Evolutionary conservation across 2,113 vertebrate species (phyloP), one percentile per base, ranked within the genome.

Genomic region (Nothocercus nigrocapillus): DNA sequence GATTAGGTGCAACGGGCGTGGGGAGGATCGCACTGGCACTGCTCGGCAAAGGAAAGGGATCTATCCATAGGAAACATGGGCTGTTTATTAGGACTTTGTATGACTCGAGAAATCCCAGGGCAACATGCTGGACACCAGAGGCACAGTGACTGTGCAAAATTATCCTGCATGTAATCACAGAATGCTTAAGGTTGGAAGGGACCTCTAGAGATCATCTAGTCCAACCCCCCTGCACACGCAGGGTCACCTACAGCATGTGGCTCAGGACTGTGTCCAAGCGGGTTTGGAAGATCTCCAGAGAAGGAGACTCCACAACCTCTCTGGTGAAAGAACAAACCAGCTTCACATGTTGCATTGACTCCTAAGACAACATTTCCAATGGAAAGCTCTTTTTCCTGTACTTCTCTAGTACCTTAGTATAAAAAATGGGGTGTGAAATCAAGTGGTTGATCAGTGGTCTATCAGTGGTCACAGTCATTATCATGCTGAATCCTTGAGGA

Each of bases 1-100:
- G 74, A 96, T 95, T 88, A 94, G 77, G 59, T 89, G 91, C 72
- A 69, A 83, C 36, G 89, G 72, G 72, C 74, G 79, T 68, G 66
- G 79, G 53, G 62, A 21, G 40, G 27, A 58, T 66, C 75, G 47
- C 40, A 30, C 66, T 0, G 0, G 70, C 58, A 25, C 19, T n/a
- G 83, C 70, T 84, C 64, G 22, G 45, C 56, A 83, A 68, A 89
- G 74, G 38, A 53, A 93, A 83, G 59, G 79, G 72, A 91, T 77
- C 61, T 58, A n/a, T 89, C 54, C 2, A 0, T 68, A 89, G 69
- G 66, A 86, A 77, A 79, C 3, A 3, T 45, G 30, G 53, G 40
- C n/a, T 89, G 74, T 92, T 95, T 90, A 82, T 89, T 93, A 89
- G 70, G 54, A 89, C 58, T 42, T 87, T 82, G 45, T 59, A 67